Conservation (phyloP, 2,888 invertebrate species). For the Mythimna lalbum region DNA sequence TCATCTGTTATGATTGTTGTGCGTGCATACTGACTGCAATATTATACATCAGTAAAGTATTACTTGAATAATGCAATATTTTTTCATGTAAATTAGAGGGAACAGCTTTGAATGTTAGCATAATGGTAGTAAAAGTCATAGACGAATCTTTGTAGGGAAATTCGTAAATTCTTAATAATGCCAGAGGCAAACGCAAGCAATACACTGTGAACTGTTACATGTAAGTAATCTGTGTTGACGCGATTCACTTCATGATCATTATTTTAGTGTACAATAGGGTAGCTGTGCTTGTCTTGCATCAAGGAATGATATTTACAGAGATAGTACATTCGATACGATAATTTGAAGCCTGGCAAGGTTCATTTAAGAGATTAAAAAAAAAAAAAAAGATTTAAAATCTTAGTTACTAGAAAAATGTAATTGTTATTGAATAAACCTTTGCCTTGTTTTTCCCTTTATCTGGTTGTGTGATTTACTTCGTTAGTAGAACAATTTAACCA, state of each 20-base stretch:
- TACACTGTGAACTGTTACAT: conserved; percentile 62
- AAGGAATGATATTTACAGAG: conserved; percentile 18
- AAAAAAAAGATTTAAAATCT: too few relatives aligned
- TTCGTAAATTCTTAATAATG: conserved; percentile 72
- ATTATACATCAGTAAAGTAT: conserved; percentile 67
- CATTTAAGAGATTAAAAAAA: conserved; percentile 38
- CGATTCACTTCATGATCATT: conserved; percentile 44
- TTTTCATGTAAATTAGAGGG: conserved; percentile 81
- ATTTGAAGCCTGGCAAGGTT: conserved; percentile 23
- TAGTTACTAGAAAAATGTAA: conserved; percentile 40
- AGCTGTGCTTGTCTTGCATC: conserved; percentile 41
- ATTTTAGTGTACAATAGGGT: conserved; percentile 51
- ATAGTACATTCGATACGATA: conserved; percentile 26
- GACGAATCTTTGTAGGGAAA: conserved; percentile 73
- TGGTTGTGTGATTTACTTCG: conserved; percentile 54
- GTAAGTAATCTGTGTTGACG: conserved; percentile 58
- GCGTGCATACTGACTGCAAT: conserved; percentile 67
- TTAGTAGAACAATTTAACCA: conserved; percentile 48
- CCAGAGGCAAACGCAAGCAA: conserved; percentile 66
- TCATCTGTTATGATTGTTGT: conserved; percentile 66
- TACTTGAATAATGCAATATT: conserved; percentile 79
- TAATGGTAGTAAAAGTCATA: conserved; percentile 74
- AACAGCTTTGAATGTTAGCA: conserved; percentile 85
- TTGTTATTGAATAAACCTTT: conserved; percentile 41
- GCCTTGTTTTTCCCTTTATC: conserved; percentile 26